phyloP scores from a whole-genome alignment of 1,140 invertebrate genomes.

The Cyclina sinensis region DNA sequence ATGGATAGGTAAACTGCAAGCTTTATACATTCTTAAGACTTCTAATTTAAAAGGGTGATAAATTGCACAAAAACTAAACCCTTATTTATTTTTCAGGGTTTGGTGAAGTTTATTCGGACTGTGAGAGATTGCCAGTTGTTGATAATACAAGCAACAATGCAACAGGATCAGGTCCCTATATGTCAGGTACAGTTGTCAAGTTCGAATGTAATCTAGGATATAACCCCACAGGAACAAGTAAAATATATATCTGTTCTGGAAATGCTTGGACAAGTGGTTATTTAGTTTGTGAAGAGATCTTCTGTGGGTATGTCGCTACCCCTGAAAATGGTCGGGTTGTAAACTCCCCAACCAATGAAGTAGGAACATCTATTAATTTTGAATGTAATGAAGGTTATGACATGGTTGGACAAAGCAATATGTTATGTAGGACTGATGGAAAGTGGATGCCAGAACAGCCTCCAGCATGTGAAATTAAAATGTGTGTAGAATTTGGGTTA shows the following conservation, averaged over 20 bases:
- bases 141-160: slow-evolving; percentile 35
- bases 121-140: slow-evolving; percentile 21
- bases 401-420: not conserved
- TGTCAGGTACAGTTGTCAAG: not conserved
- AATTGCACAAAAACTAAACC: no score
- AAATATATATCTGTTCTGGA: not conserved
- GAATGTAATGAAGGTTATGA: slow-evolving; percentile 32
- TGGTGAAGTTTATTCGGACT: not conserved
- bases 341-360: not conserved
- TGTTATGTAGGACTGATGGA: slow-evolving; percentile 23
- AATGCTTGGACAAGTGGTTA: not conserved
- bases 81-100: no score
- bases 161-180: not conserved
- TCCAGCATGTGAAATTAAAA: slow-evolving; percentile 10
- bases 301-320: not conserved
- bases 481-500: slow-evolving; percentile 25
- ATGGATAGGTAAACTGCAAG: no score
- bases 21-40: no score
- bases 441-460: not conserved
- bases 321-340: slow-evolving; percentile 10
- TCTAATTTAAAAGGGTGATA: no score
- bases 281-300: not conserved
- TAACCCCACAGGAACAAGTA: not conserved
- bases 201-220: not conserved
- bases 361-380: not conserved